Evolutionary conservation across 1,140 invertebrate genomes (phyloP), one percentile per base, ranked within the genome.

Genomic region (Sitobion miscanthi): DNA sequence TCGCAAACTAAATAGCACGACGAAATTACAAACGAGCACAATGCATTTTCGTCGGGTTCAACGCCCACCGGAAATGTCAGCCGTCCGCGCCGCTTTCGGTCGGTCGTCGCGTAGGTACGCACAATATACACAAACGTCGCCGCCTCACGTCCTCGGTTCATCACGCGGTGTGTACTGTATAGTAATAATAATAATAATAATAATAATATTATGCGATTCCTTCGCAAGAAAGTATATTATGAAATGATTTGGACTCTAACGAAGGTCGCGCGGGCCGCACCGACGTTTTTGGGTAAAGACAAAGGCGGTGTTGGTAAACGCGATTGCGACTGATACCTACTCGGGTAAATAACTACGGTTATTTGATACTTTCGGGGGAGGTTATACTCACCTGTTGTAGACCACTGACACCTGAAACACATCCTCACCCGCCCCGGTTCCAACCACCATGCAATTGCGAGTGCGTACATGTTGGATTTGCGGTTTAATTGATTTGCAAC

Each of bases 1-100:
- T 42, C 42, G 83, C 38, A 25, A 42, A 85, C 83, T 85, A 85
- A 42, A 85, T 25, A 85, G 38, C 38, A 85, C 83, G 38, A 85
- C 83, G 42, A 85, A 85, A 85, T 85, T 85, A 38, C 77, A 38
- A 83, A 85, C 38, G 83, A 42, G 42, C 38, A 45, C 83, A 85
- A 85, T 85, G 8, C 23, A 85, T 85, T 42, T 42, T 85, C 42
- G 23, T 45, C 83, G 42, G 38, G 83, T 85, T 85, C 83, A 85
- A 85, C 83, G 83, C 83, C 35, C 83, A 45, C 83, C 83, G 38
- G 83, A 85, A 85, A 85, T 85, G 42, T 85, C 83, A 45, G 83
- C 62, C 30, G 30, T 77, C 62, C 62, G 4, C 62, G n/a, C 52
- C 52, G 52, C 6, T 54, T 54, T 54, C 62, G n/a, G 62, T n/a